A percentile compares a stretch with the other conserved stretches of the same genome.
Evolutionary conservation across 2,797 vertebrate genomes (phyloP).

Genomic region (Fringilla coelebs): DNA sequence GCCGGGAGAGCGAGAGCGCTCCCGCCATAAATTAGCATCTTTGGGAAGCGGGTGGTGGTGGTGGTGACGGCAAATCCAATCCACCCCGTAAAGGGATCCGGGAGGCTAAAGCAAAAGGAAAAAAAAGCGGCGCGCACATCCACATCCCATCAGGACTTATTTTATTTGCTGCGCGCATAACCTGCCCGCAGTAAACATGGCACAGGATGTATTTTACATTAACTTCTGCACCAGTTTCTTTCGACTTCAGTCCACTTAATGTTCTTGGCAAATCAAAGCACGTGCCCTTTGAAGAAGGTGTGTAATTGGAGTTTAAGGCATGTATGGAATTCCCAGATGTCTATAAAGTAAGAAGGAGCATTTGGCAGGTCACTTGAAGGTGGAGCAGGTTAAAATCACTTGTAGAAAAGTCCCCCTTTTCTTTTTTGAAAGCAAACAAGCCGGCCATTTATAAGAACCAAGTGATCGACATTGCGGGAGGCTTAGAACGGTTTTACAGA

Average conservation of each 20-base stretch:
- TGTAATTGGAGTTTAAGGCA: conserved; percentile 94
- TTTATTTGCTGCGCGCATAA: conserved; percentile 38
- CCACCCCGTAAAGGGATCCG: not conserved
- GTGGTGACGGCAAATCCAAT: not conserved
- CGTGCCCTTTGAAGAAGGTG: conserved; percentile 93
- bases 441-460: conserved; percentile 37
- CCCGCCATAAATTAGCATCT: not conserved
- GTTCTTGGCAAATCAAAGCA: conserved; percentile 85
- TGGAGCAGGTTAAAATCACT: conserved; percentile 83
- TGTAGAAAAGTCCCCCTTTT: conserved; percentile 39
- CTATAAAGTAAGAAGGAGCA: conserved; percentile 89
- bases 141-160: not conserved
- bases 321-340: conserved; percentile 98
- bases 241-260: conserved; percentile 73
- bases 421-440: conserved; percentile 55
- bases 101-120: not conserved
- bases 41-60: not conserved
- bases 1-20: not conserved
- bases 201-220: conserved; percentile 64
- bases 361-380: conserved; percentile 89
- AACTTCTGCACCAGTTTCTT: conserved; percentile 77
- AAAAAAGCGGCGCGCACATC: not conserved
- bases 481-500: not conserved
- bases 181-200: conserved; percentile 42
- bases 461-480: conserved; percentile 12